Evolutionary conservation across 2,888 invertebrate genomes (phyloP).

Genomic region (Ernsta delagoae): DNA sequence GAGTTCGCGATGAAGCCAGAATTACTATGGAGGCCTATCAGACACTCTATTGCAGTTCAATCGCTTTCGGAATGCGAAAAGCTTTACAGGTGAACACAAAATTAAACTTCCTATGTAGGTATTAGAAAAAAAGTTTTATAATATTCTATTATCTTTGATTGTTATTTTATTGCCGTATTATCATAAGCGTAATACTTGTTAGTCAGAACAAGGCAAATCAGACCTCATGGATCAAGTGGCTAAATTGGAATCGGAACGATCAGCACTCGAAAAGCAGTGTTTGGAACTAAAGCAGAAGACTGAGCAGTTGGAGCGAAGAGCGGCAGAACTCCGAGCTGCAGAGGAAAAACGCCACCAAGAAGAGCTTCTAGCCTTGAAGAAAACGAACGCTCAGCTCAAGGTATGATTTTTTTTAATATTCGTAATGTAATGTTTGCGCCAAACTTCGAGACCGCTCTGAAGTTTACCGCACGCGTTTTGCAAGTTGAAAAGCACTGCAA

Average conservation of each 20-base stretch:
- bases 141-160: too few relatives aligned
- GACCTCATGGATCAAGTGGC: conserved; percentile 91
- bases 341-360: conserved; percentile 97
- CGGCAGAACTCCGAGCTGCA: conserved; percentile 92
- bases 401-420: conserved; percentile 60
- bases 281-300: conserved; percentile 85
- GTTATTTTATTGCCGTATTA: too few relatives aligned
- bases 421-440: not conserved
- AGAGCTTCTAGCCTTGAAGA: conserved; percentile 95
- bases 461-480: too few relatives aligned
- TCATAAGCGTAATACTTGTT: not conserved
- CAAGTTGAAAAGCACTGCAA: too few relatives aligned
- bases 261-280: conserved; percentile 86
- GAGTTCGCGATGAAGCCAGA: conserved; percentile 97
- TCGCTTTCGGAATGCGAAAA: conserved; percentile 99
- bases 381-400: conserved; percentile 97
- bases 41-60: conserved; percentile 98
- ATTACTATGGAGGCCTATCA: conserved; percentile 99
- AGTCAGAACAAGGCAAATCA: conserved; percentile 95
- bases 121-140: too few relatives aligned
- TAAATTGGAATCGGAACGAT: conserved; percentile 87
- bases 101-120: too few relatives aligned
- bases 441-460: too few relatives aligned
- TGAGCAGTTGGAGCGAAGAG: conserved; percentile 93
- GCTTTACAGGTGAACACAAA: conserved; percentile 89